These are phyloP conservation scores for Smithornis capensis DNA, from an alignment of 2,113 vertebrate genomes.

Conservation along the genomic window DNA sequence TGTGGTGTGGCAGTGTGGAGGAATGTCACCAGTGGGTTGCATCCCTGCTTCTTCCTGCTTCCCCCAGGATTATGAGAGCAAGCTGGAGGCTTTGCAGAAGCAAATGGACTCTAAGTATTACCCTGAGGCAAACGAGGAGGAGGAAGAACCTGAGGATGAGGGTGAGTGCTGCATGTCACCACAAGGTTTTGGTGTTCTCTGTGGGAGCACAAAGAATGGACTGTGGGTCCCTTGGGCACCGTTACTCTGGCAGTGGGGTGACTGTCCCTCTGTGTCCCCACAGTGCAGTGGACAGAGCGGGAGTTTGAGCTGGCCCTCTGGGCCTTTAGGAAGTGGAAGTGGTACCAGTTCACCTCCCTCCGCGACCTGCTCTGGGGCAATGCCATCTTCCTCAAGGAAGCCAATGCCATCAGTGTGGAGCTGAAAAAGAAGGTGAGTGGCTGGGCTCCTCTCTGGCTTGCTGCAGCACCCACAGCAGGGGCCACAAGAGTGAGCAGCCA, in stretches of 20 bases:
- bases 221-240: not conserved
- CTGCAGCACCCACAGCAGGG: not conserved
- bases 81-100: conserved; percentile 92
- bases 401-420: conserved; percentile 97
- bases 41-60: not conserved
- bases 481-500: not conserved
- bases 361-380: conserved; percentile 95
- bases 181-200: not conserved
- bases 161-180: conserved; percentile 67
- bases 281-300: conserved; percentile 92
- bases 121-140: conserved; percentile 87
- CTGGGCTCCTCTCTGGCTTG: not conserved
- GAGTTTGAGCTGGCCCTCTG: conserved; percentile 90
- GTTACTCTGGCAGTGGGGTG: not conserved
- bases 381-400: conserved; percentile 96
- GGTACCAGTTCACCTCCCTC: conserved; percentile 97
- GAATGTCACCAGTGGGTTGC: not conserved
- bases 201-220: not conserved
- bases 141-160: conserved; percentile 94
- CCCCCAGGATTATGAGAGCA: conserved; percentile 94
- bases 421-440: conserved; percentile 92
- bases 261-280: not conserved
- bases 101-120: conserved; percentile 93
- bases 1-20: not conserved
- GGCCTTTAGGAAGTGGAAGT: conserved; percentile 95